Evolutionary conservation across 2,797 vertebrate species (phyloP), one percentile per base, ranked within the genome.

Genomic region (Calcarius lapponicus): DNA sequence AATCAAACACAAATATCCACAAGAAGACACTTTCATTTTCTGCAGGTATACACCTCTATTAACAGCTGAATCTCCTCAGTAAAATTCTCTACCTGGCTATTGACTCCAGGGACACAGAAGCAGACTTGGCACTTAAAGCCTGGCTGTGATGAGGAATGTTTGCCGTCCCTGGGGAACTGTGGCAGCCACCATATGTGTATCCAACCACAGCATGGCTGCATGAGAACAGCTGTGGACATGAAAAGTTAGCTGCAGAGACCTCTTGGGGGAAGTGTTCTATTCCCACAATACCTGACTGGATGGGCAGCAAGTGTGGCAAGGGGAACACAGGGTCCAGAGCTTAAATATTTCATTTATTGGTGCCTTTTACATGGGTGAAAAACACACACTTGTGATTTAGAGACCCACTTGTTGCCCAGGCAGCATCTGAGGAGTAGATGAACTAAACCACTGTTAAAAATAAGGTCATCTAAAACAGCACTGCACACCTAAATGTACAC

Each of bases 101-200:
- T 58, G 29, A 38, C 31, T 62, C 40, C 0, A 0, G 7, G 8
- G 11, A 12, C 48, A 48, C 22, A 36, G 25, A 29, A 56, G 7
- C 22, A 82, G 65, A 50, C 45, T 47, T 36, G 65, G 21, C 18
- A 45, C 13, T n/a, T 60, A 50, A n/a, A 80, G 7, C 25, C 57
- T 40, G 56, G 69, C 29, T 90, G 57, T 56, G 72, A 25, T 4
- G 7, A 45, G 28, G 50, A 57, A 22, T 2, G 21, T 54, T 34
- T 66, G 13, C 21, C 31, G 9, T 42, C 66, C 36, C 58, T 42
- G 58, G 38, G 38, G 67, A 75, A 4, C 18, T 22, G 20, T 32
- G 36, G 18, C 48, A 82, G 32, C 22, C 43, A 29, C 48, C 8
- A 0, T 3, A 7, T 24, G 42, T 25, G 11, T 31, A 36, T 42